phyloP scores from a whole-genome alignment of 2,888 invertebrate genomes.

The Cancer borealis region DNA sequence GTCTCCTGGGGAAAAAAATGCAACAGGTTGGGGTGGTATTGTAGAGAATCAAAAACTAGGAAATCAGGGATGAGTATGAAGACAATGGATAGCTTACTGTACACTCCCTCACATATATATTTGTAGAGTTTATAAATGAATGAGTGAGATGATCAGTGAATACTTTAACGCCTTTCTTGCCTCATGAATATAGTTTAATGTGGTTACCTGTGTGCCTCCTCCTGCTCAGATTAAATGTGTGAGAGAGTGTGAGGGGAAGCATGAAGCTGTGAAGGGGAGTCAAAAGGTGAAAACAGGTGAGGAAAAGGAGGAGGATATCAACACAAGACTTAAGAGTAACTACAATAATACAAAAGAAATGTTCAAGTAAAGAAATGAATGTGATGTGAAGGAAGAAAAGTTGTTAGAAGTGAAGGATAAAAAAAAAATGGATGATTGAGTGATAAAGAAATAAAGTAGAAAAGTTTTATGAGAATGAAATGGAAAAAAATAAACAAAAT shows the following conservation, averaged over 20 bases:
- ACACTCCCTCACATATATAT: neutral
- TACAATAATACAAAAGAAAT: neutral
- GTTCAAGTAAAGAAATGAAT: neutral
- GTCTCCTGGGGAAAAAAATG: neutral
- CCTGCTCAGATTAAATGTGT: neutral
- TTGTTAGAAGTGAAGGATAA: neutral
- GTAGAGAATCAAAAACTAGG: neutral
- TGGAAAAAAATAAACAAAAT: neutral
- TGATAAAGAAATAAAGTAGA: neutral
- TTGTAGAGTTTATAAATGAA: neutral
- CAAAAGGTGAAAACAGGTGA: neutral
- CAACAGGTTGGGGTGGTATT: neutral
- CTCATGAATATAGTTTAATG: slow-evolving; percentile 10
- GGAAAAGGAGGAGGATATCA: neutral
- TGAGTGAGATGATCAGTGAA: neutral
- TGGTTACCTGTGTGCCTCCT: neutral
- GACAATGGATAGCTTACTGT: neutral
- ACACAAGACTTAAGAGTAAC: neutral
- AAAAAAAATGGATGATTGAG: neutral
- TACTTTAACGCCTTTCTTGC: neutral
- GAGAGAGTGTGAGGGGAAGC: neutral
- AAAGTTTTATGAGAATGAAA: neutral
- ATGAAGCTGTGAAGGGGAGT: neutral
- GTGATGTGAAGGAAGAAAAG: neutral
- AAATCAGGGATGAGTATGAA: neutral